phyloP scores from a whole-genome alignment of 2,888 invertebrate genomes.

The Agrilus biguttatus region DNA sequence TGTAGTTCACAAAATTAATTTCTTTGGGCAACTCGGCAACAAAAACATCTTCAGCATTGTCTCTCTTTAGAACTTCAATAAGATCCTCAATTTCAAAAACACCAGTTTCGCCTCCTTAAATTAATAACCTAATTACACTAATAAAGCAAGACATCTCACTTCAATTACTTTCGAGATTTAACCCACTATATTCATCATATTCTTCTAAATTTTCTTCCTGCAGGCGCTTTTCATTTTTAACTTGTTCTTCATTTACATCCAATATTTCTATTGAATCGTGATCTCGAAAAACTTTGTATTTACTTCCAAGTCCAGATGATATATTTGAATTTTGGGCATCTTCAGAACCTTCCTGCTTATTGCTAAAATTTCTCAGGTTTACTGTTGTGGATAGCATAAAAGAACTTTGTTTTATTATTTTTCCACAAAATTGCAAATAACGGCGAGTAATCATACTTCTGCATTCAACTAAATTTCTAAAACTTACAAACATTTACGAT shows the following conservation, averaged over 20 bases:
- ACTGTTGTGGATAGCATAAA: too few species aligned
- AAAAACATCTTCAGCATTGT: constrained; percentile 69
- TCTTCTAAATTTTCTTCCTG: constrained; percentile 20
- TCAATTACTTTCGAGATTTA: constrained; percentile 43
- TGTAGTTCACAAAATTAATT: constrained; percentile 68
- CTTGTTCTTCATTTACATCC: constrained; percentile 55
- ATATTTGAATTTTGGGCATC: too few species aligned
- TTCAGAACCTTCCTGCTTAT: too few species aligned
- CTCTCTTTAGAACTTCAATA: constrained; percentile 56
- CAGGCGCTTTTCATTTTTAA: constrained; percentile 19
- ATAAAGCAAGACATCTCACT: background rate
- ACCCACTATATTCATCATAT: constrained; percentile 46
- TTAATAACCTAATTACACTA: background rate
- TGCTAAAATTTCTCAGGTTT: too few species aligned
- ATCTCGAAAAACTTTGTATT: constrained; percentile 58
- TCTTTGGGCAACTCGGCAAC: constrained; percentile 62
- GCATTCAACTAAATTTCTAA: too few species aligned
- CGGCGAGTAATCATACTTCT: too few species aligned
- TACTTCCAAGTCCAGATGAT: constrained; percentile 16
- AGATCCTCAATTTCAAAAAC: constrained; percentile 84
- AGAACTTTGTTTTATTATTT: too few species aligned
- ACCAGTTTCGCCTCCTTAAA: constrained; percentile 62
- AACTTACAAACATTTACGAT: too few species aligned
- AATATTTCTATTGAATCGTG: constrained; percentile 53
- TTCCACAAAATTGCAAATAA: too few species aligned